phyloP scores from a whole-genome alignment of 2,888 invertebrate genomes.

The Drosophila koepferae region DNA sequence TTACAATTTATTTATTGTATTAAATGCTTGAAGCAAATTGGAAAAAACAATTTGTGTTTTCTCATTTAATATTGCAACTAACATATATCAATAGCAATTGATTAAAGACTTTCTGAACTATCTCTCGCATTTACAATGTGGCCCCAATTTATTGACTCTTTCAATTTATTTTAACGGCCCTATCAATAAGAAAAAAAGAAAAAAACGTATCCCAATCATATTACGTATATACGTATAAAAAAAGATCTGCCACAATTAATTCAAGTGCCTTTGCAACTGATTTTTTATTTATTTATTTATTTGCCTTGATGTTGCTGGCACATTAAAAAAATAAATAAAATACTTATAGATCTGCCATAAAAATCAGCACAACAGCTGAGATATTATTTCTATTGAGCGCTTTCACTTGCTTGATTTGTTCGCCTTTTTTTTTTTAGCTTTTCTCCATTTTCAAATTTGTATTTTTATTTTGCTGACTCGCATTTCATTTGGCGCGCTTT shows the following conservation, averaged over 20 bases:
- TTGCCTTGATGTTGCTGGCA: constrained; percentile 7
- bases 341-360: constrained; percentile 24
- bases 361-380: constrained; percentile 38
- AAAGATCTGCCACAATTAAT: constrained; percentile 28
- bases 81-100: constrained; percentile 5
- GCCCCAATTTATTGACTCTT: constrained; percentile 30
- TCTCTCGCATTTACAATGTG: constrained; percentile 8
- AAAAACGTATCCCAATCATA: background rate
- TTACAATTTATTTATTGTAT: background rate
- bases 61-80: constrained; percentile 3
- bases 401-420: constrained; percentile 65
- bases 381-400: constrained; percentile 48
- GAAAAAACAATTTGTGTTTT: background rate
- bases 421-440: background rate
- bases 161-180: constrained; percentile 22
- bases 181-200: constrained; percentile 8
- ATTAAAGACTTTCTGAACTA: constrained; percentile 1
- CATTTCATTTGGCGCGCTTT: constrained; percentile 28
- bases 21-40: background rate
- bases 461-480: constrained; percentile 7
- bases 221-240: constrained; percentile 13
- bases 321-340: constrained; percentile 16
- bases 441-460: constrained; percentile 18
- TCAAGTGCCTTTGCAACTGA: constrained; percentile 31
- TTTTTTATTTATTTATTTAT: constrained; percentile 29